phyloP scores from a whole-genome alignment of 2,888 invertebrate genomes.

The Nowickia ferox region DNA sequence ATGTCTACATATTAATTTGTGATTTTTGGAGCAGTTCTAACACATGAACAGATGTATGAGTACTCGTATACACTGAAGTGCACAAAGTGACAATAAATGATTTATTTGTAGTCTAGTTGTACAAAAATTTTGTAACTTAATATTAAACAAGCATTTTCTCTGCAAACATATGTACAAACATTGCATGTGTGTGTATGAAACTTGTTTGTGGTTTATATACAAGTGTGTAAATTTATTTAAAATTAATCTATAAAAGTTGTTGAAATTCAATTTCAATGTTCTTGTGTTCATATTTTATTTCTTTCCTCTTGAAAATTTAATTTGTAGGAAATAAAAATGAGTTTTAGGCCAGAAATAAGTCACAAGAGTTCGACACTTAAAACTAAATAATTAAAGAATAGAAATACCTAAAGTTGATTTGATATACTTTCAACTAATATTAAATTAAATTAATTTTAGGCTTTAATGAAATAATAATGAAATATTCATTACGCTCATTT shows the following conservation, averaged over 20 bases:
- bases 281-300: slow-evolving; percentile 16
- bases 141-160: background rate
- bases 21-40: slow-evolving; percentile 28
- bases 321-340: slow-evolving; percentile 43
- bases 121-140: slow-evolving; percentile 36
- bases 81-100: slow-evolving; percentile 65
- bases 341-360: slow-evolving; percentile 33
- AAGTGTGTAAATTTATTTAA: slow-evolving; percentile 28
- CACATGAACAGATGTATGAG: background rate
- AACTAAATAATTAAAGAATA: slow-evolving; percentile 10
- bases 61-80: background rate
- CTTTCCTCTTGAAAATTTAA: slow-evolving; percentile 44
- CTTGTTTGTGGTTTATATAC: slow-evolving; percentile 27
- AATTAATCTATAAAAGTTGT: slow-evolving; percentile 55
- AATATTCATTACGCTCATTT: too few relatives aligned
- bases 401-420: background rate
- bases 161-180: background rate
- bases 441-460: background rate
- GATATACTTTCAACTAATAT: background rate
- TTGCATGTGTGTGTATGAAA: background rate
- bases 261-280: slow-evolving; percentile 61
- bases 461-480: background rate
- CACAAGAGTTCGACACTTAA: slow-evolving; percentile 24
- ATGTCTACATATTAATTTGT: slow-evolving; percentile 54
- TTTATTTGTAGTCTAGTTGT: slow-evolving; percentile 36